phyloP scores from a whole-genome alignment of 2,113 vertebrate species.

The Epinephelus lanceolatus region DNA sequence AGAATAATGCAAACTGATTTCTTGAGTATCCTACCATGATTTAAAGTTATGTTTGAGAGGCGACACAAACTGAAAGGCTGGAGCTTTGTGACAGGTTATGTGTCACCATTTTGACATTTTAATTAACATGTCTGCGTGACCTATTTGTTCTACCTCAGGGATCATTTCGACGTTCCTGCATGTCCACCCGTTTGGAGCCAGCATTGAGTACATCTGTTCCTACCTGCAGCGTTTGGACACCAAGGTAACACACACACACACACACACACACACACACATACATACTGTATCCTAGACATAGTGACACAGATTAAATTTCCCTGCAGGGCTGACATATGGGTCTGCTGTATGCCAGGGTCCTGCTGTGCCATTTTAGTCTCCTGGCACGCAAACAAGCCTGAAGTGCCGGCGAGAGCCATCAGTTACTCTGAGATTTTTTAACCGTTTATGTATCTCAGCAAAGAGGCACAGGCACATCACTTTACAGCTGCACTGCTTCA shows the following conservation, averaged over 20 bases:
- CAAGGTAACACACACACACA: constrained; percentile 83
- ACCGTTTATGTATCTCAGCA: constrained; percentile 14
- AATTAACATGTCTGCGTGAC: constrained; percentile 47
- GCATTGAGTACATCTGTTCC: constrained; percentile 95
- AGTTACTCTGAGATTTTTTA: constrained; percentile 21
- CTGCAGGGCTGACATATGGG: constrained; percentile 70
- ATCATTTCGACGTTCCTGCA: constrained; percentile 93
- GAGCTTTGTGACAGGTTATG: neutral
- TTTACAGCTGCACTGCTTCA: constrained; percentile 2
- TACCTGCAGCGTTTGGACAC: constrained; percentile 91
- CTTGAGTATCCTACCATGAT: constrained; percentile 5
- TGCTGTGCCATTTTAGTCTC: constrained; percentile 65
- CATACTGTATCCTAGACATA: constrained; percentile 24
- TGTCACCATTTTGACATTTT: constrained; percentile 41
- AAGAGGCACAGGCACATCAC: constrained; percentile 6
- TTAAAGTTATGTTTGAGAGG: constrained; percentile 10
- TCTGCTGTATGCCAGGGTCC: constrained; percentile 56
- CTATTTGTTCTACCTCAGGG: constrained; percentile 80
- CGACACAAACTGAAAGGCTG: neutral
- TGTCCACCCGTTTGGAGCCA: constrained; percentile 91
- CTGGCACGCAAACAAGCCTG: constrained; percentile 40
- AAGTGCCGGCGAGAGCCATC: constrained; percentile 29
- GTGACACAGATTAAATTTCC: constrained; percentile 60
- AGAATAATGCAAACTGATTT: constrained; percentile 27
- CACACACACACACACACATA: constrained; percentile 67